Conservation (phyloP, 64 coral and sea anemone species). For the Catalaphyllia jardinei region DNA sequence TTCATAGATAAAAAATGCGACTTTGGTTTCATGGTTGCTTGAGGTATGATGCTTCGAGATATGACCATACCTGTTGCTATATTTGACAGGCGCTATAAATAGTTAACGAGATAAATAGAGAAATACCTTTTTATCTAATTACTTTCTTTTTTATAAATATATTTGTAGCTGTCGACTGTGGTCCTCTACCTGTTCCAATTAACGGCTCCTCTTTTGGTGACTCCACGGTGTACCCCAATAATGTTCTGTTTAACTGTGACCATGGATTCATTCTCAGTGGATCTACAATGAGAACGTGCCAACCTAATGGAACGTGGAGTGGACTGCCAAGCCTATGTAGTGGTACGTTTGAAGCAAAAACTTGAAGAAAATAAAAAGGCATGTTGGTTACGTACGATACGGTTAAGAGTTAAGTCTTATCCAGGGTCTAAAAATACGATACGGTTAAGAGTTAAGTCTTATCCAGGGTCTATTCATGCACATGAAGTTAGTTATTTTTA, state of each 20-base stretch:
- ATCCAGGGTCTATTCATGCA: too few species aligned
- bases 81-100: not conserved
- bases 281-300: constrained; percentile 8
- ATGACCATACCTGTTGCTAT: too few species aligned
- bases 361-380: too few species aligned
- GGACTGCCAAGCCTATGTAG: not conserved
- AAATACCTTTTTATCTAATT: not conserved
- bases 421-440: too few species aligned
- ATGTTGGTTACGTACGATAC: too few species aligned
- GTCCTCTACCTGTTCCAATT: constrained; percentile 24
- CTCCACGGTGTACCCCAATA: constrained; percentile 36
- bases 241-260: constrained; percentile 34
- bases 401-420: too few species aligned
- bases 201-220: constrained; percentile 43
- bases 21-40: too few species aligned
- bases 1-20: too few species aligned
- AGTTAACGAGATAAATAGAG: not conserved
- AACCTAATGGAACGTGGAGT: constrained; percentile 29
- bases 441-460: too few species aligned
- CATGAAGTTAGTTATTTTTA: too few species aligned
- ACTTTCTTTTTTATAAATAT: not conserved
- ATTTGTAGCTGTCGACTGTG: constrained; percentile 71
- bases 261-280: constrained; percentile 46
- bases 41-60: too few species aligned
- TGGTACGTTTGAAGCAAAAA: constrained; percentile 18